Base-by-base conservation (phyloP, 2,888 invertebrate species). In the Ferrisia virgata region DNA sequence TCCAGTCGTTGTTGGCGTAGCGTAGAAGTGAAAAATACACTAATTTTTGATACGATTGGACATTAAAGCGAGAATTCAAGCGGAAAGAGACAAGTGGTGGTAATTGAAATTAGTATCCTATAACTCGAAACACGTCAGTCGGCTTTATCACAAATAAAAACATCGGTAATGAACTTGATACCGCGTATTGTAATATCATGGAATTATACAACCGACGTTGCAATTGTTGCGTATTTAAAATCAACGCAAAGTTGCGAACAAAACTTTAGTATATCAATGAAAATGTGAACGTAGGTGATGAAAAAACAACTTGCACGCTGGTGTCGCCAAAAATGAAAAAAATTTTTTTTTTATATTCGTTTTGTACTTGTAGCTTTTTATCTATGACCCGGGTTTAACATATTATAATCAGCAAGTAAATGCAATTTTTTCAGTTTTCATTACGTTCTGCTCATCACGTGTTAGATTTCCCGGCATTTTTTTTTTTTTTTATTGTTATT, bases 131-230 rank as follows among this genome's bases (percentile, higher is more conserved):
- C 28, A 31, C 31, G 31, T 6, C 25, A 28, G 72, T 72, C 72
- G 72, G 18, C 31, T 72, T 28, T 25, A 72, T 22, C 53, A 53
- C 18, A 36, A 72, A 36, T 72, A 72, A 72, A 72, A 72, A 72
- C 72, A 72, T 72, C 18, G 72, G 36, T 36, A 72, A 72, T 72
- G 72, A 72, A 72, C 72, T 72, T 72, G 72, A 72, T 72, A 33
- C 72, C 25, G 36, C 36, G n/a, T 64, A 18, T 36, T 72, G 18
- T 28, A 33, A 72, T 36, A 33, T 33, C 36, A 72, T 36, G 18
- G 69, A 31, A 72, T 1, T 28, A 64, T 28, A 64, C 64, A 13
- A 31, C 69, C 22, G 9, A 53, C 53, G 53, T 53, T 53, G 18
- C 53, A 9, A 22, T 53, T 53, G 53, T 53, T 53, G 22, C 43